phyloP scores from a whole-genome alignment of 2,888 invertebrate species.

The Drosophila paranaensis region DNA sequence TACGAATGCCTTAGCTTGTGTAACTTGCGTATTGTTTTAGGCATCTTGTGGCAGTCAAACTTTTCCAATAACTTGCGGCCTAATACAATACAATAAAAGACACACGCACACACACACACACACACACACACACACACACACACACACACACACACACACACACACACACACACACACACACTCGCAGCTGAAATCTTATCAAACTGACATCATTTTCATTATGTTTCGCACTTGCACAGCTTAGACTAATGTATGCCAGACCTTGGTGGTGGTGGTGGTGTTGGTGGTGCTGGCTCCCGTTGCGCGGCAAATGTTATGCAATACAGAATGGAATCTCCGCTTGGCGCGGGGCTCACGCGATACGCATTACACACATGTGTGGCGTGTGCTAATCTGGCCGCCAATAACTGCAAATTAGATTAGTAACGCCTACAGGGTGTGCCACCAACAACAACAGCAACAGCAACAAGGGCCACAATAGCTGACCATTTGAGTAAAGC shows the following conservation, averaged over 20 bases:
- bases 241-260: constrained; percentile 60
- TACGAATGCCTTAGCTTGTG: not conserved
- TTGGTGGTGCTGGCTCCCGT: constrained; percentile 24
- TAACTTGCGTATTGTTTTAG: constrained; percentile 16
- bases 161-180: constrained; percentile 4
- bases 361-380: constrained; percentile 70
- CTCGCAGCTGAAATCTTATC: constrained; percentile 62
- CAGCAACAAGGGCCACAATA: constrained; percentile 7
- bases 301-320: constrained; percentile 51
- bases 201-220: constrained; percentile 79
- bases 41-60: constrained; percentile 49
- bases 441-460: not conserved
- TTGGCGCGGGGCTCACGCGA: constrained; percentile 43
- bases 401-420: constrained; percentile 80
- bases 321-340: constrained; percentile 48
- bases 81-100: not conserved
- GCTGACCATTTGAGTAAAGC: constrained; percentile 27
- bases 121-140: constrained; percentile 6
- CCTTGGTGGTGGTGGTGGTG: not conserved
- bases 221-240: constrained; percentile 75
- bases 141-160: constrained; percentile 4
- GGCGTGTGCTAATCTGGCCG: constrained; percentile 65
- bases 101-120: constrained; percentile 10
- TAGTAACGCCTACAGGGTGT: constrained; percentile 63
- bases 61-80: constrained; percentile 45